Evolutionary conservation across 2,888 invertebrate genomes (phyloP), one percentile per base, ranked within the genome.

Genomic region (Acleris cristana): DNA sequence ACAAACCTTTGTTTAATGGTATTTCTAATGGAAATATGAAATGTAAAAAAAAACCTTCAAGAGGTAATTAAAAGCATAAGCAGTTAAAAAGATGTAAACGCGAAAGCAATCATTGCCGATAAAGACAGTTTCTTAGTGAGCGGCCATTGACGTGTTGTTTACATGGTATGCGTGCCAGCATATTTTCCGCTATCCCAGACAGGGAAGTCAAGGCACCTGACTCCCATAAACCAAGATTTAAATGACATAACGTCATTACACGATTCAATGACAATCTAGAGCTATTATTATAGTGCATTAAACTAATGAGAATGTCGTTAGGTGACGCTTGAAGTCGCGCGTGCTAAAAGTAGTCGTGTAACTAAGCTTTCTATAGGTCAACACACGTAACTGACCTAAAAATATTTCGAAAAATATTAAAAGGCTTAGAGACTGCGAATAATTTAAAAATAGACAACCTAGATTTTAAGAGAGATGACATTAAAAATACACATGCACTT

Each of bases 151-250:
- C 40, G 34, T 44, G 55, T 30, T 66, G 62, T 57, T 67, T 62
- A 45, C 57, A 19, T 14, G 34, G 56, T 23, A 40, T 56, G 23
- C 58, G 44, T 67, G 67, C 67, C 67, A 64, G 79, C 75, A 81
- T 78, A 79, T 78, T 80, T 82, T 81, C 80, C 80, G 68, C 72
- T 65, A 72, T 73, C 73, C 72, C 71, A 74, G 74, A 71, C 62
- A 65, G 53, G 67, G 21, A 48, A 56, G 23, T 18, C 19, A 34
- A 16, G 10, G 40, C 67, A 67, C 63, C 63, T 58, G 67, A 40
- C 67, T 40, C 48, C 58, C 21, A 58, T 63, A 67, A 63, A 67
- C 52, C 45, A 58, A 62, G 62, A 67, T 63, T 54, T 30, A 57
- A 62, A 57, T 57, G 18, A 63, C 58, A 51, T 49, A 57, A 54